Percentiles rank a stretch among this genome's conserved stretches.
These are phyloP conservation scores for Vanessa tameamea DNA, from an alignment of 1,140 invertebrate species.

Conservation along the genomic window DNA sequence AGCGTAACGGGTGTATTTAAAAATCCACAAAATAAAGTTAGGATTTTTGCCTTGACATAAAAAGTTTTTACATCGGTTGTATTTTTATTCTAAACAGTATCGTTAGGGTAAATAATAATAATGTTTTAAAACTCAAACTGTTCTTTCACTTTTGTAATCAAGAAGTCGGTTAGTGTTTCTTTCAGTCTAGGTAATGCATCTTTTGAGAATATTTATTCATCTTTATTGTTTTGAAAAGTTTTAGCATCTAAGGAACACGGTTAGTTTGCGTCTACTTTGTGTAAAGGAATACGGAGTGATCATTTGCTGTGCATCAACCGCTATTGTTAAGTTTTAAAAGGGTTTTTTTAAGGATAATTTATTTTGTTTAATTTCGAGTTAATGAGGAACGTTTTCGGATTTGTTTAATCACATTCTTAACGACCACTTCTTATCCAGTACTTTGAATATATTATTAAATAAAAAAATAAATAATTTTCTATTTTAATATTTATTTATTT, in stretches of 20 bases:
- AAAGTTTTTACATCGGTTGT: constrained; percentile 20
- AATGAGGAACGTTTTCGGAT: background rate
- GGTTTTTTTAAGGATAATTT: constrained; percentile 7
- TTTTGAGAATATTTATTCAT: constrained; percentile 28
- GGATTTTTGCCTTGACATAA: constrained; percentile 12
- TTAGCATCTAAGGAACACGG: constrained; percentile 22
- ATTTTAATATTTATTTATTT: too few relatives aligned
- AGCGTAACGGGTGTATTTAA: background rate
- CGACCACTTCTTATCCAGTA: too few relatives aligned
- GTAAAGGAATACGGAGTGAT: constrained; percentile 35
- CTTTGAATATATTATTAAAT: too few relatives aligned
- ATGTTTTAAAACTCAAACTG: constrained; percentile 20
- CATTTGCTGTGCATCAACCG: constrained; percentile 28
- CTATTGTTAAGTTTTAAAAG: constrained; percentile 21
- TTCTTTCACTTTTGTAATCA: constrained; percentile 34
- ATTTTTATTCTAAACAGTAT: constrained; percentile 29
- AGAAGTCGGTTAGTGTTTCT: constrained; percentile 26
- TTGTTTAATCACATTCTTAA: too few relatives aligned
- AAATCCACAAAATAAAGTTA: constrained; percentile 21
- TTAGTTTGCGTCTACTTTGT: constrained; percentile 32
- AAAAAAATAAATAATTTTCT: too few relatives aligned
- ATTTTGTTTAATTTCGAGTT: background rate
- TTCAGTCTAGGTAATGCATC: constrained; percentile 27
- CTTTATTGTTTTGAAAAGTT: constrained; percentile 33
- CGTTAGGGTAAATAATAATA: constrained; percentile 28